These are phyloP conservation scores for Agonopterix alstromeriana DNA, from an alignment of 2,888 invertebrate genomes.

Conservation along the genomic window DNA sequence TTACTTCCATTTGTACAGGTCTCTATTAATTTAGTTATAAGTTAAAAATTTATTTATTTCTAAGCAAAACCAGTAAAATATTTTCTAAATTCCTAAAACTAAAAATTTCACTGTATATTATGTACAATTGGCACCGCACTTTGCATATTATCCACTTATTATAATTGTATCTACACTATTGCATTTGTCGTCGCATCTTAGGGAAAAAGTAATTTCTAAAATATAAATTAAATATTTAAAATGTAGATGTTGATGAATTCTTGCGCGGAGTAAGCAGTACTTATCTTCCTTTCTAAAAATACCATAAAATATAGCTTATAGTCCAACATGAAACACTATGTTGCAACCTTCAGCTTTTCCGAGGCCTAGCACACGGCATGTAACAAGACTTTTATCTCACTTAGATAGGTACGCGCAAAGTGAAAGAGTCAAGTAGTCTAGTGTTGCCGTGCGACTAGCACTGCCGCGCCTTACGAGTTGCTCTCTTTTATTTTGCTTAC, in stretches of 20 bases:
- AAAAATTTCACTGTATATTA: conserved; percentile 40
- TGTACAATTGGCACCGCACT: conserved; percentile 62
- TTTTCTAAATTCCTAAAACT: neutral
- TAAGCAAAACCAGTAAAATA: neutral
- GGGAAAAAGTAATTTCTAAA: conserved; percentile 21
- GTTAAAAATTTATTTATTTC: neutral
- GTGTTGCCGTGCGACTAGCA: too few species aligned
- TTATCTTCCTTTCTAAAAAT: neutral
- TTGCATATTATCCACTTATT: conserved; percentile 46
- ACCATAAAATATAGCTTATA: neutral
- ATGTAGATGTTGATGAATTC: conserved; percentile 51
- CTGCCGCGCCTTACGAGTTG: too few species aligned
- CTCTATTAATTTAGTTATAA: too few species aligned
- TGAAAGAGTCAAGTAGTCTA: too few species aligned
- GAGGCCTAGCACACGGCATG: neutral
- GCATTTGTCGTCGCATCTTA: conserved; percentile 62
- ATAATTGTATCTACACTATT: conserved; percentile 56
- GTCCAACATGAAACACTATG: neutral
- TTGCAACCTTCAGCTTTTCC: neutral
- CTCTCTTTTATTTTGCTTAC: too few species aligned
- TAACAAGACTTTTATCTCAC: too few species aligned
- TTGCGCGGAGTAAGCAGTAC: conserved; percentile 60
- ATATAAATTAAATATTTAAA: conserved; percentile 39
- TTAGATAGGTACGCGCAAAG: too few species aligned
- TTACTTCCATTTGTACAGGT: neutral